phyloP scores from a whole-genome alignment of 2,113 vertebrate species.

The Sturnira hondurensis region DNA sequence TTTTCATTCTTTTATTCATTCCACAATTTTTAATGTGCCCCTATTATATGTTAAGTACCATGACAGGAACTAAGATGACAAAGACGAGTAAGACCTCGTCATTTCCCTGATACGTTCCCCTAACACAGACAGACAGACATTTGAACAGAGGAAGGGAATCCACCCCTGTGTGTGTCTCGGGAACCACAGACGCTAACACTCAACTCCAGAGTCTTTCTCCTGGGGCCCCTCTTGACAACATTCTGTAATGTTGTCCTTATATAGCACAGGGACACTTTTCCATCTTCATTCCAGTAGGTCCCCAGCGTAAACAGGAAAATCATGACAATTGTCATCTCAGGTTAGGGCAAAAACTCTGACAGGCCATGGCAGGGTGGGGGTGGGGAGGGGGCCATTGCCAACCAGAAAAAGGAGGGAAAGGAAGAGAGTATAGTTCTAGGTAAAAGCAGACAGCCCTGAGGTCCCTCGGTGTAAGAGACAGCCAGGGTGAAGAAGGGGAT shows the following conservation, averaged over 20 bases:
- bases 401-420: not conserved
- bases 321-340: not conserved
- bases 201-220: not conserved
- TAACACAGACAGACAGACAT: not conserved
- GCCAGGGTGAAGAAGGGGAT: not conserved
- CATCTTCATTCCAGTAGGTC: not conserved
- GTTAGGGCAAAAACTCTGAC: not conserved
- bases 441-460: not conserved
- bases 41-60: not conserved
- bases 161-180: not conserved
- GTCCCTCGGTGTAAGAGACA: not conserved
- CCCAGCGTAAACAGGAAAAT: not conserved
- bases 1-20: not conserved
- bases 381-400: not conserved
- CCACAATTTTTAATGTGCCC: not conserved
- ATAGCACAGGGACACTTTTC: not conserved
- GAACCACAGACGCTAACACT: not conserved
- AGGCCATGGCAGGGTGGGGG: not conserved
- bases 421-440: not conserved
- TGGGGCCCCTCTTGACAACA: not conserved
- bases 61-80: not conserved
- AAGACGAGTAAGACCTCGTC: not conserved
- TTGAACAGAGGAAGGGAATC: not conserved
- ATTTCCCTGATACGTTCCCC: not conserved
- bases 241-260: not conserved